phyloP scores from a whole-genome alignment of 2,888 invertebrate genomes.

The Pyrochroa serraticornis region DNA sequence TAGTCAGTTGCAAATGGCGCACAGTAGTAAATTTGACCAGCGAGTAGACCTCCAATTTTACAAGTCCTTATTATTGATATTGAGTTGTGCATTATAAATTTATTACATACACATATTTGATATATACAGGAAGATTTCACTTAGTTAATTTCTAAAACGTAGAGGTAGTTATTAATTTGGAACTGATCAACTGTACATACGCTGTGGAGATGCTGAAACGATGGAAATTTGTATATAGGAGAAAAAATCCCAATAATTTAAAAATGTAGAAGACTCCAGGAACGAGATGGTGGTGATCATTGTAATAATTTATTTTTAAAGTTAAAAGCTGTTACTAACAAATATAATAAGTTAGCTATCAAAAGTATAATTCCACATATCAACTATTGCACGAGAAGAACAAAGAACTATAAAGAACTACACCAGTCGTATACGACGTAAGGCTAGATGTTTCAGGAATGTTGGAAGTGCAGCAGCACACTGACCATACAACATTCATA shows the following conservation, averaged over 20 bases:
- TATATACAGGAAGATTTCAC: too few relatives aligned
- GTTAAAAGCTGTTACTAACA: constrained; percentile 54
- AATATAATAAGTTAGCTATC: constrained; percentile 50
- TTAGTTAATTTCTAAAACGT: too few relatives aligned
- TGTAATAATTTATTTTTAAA: constrained; percentile 50
- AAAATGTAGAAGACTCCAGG: neutral
- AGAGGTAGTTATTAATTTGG: too few relatives aligned
- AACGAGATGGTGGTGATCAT: constrained; percentile 19
- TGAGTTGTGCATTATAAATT: too few relatives aligned
- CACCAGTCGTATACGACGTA: constrained; percentile 56
- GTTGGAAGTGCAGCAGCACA: constrained; percentile 27
- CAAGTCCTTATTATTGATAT: too few relatives aligned
- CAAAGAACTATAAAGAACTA: constrained; percentile 45
- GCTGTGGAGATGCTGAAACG: too few relatives aligned
- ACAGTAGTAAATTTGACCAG: too few relatives aligned
- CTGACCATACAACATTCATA: constrained; percentile 28
- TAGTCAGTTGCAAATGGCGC: too few relatives aligned
- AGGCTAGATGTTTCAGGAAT: constrained; percentile 52
- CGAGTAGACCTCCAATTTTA: too few relatives aligned
- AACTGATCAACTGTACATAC: too few relatives aligned
- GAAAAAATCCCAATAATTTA: neutral
- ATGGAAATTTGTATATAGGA: too few relatives aligned
- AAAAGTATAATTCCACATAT: constrained; percentile 47
- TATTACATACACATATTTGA: too few relatives aligned
- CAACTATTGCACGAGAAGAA: constrained; percentile 55